Evolutionary conservation across 2,113 vertebrate species (phyloP), one percentile per base, ranked within the genome.

Genomic region (Aptenodytes patagonicus): DNA sequence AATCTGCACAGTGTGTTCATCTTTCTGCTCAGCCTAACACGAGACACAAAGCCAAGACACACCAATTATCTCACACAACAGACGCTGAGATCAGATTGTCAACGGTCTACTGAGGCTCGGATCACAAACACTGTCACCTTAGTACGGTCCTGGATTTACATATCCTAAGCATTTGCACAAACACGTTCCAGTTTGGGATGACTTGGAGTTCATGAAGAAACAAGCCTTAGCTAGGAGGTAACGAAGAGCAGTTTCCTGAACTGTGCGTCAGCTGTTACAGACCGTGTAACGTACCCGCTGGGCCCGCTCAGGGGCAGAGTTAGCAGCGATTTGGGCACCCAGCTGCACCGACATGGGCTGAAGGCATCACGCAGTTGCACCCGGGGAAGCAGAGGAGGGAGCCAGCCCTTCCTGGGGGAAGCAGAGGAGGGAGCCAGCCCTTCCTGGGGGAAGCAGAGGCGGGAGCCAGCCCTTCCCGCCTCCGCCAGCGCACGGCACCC

Each of bases 201-300:
- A 51, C 13, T 8, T 29, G 12, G 16, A 58, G 51, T 2, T 81
- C 22, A 5, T 1, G 6, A 47, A 38, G 51, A 42, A 87, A n/a
- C 3, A 28, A 54, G 26, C 32, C 26, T 40, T 13, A 55, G 19
- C 0, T 5, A 57, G 36, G 49, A 83, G 54, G 26, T 1, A 52
- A 54, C 14, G 31, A 83, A 49, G 26, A 44, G 17, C 34, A 38
- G 6, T 16, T 75, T 55, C 31, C 31, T 44, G 17, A 62, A 22
- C 7, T 1, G 17, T 2, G 2, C 2, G 1, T 7, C 65, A 36
- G 26, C 42, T n/a, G 31, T 20, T 46, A 11, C 19, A 31, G 54
- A 0, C 38, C 2, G 7, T 2, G 46, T 12, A 11, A 13, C 15
- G 42, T 42, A 32, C 3, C 1, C 1, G 10, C 40, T n/a, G 38